Evolutionary conservation across 2,113 vertebrate species (phyloP).

Genomic region (Daboia siamensis): DNA sequence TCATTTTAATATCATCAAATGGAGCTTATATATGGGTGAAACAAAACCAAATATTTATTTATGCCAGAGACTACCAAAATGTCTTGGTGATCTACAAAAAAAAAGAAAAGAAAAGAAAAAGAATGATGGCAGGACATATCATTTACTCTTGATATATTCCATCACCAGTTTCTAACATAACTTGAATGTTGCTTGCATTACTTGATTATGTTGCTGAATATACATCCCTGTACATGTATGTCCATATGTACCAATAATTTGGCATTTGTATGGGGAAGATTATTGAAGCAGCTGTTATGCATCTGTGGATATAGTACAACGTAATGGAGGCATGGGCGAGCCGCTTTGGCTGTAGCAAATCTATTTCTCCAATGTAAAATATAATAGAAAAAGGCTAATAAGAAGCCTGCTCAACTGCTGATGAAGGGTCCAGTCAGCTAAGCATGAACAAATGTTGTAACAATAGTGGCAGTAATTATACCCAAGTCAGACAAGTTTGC

Average conservation of each 20-base stretch:
- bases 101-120: neutral
- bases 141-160: neutral
- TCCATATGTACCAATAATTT: neutral
- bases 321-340: neutral
- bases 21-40: neutral
- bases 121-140: neutral
- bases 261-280: neutral
- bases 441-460: neutral
- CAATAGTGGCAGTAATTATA: neutral
- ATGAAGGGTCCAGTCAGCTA: fast-evolving
- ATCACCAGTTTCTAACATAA: neutral
- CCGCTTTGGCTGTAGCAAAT: neutral
- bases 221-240: neutral
- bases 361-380: neutral
- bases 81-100: neutral
- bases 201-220: neutral
- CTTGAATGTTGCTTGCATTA: neutral
- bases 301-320: neutral
- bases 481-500: neutral
- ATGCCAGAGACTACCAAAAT: neutral
- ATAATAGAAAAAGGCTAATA: fast-evolving
- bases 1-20: neutral
- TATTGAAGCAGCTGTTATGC: neutral
- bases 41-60: neutral
- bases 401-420: neutral